Percentiles rank a stretch among this genome's conserved stretches.
These are phyloP conservation scores for Saturnia japonica DNA, from an alignment of 2,888 invertebrate species.

Conservation along the genomic window DNA sequence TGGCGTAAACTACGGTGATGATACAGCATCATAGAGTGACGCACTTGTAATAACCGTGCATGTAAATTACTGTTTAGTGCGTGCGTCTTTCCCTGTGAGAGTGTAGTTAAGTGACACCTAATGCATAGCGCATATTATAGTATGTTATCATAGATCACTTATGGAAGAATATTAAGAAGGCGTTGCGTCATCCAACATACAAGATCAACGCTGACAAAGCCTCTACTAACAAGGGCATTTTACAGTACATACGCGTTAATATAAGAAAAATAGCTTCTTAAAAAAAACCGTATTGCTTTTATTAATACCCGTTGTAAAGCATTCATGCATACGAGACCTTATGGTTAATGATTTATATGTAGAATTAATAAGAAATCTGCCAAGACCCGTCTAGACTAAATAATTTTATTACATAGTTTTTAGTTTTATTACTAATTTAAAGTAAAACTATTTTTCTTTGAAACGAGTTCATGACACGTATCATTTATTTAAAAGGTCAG, in stretches of 20 bases:
- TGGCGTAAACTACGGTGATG: conserved; percentile 16
- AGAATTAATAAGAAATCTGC: not conserved
- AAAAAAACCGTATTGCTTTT: no score
- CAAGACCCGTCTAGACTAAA: not conserved
- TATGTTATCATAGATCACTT: not conserved
- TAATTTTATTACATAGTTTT: not conserved
- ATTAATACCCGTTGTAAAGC: no score
- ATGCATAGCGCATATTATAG: conserved; percentile 9
- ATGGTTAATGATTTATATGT: not conserved
- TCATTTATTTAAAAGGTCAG: conserved; percentile 2
- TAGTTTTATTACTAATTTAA: not conserved
- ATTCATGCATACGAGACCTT: not conserved
- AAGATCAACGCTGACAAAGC: not conserved
- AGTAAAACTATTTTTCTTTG: not conserved
- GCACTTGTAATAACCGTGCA: conserved; percentile 35
- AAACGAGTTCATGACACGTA: not conserved
- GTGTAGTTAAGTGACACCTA: conserved; percentile 6
- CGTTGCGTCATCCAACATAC: not conserved
- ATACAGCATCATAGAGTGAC: conserved; percentile 34
- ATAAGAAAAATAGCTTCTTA: no score
- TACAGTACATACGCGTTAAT: no score
- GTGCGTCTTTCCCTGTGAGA: conserved; percentile 16
- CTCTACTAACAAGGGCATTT: no score
- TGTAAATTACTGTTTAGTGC: conserved; percentile 37
- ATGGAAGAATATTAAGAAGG: not conserved